Conservation (phyloP, 2,888 invertebrate genomes). For the Epinotia demarniana region DNA sequence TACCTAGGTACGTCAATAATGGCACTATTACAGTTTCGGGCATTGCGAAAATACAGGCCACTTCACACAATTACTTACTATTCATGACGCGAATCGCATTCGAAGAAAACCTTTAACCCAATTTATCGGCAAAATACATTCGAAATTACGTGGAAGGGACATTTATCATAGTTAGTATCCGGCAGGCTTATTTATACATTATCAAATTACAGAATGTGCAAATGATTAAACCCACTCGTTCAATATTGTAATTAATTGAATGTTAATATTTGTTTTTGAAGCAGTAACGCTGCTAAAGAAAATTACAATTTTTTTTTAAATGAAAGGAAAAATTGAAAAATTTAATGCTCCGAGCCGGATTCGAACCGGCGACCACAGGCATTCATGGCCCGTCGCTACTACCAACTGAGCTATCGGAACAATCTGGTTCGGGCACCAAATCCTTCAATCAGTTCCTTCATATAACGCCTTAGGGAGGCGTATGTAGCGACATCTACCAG, state of each 20-base stretch:
- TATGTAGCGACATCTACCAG: too few relatives aligned
- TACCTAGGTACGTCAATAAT: slow-evolving; percentile 2
- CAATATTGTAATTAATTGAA: neutral
- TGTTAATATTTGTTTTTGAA: too few relatives aligned
- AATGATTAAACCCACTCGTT: neutral
- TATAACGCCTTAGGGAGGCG: too few relatives aligned
- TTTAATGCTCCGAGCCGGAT: too few relatives aligned
- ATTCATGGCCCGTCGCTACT: too few relatives aligned
- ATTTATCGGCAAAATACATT: slow-evolving; percentile 34
- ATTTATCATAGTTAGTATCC: slow-evolving; percentile 11
- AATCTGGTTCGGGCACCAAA: too few relatives aligned
- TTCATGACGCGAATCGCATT: slow-evolving; percentile 28
- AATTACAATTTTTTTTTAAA: too few relatives aligned
- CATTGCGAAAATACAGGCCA: slow-evolving; percentile 16
- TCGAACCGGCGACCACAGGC: too few relatives aligned
- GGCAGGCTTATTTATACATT: neutral
- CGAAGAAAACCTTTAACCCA: slow-evolving; percentile 34
- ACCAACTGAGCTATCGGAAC: too few relatives aligned
- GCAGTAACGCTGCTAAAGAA: too few relatives aligned
- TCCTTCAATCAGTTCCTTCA: too few relatives aligned
- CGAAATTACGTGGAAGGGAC: slow-evolving; percentile 6
- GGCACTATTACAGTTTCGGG: slow-evolving; percentile 26
- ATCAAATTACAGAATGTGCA: neutral
- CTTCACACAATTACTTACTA: slow-evolving; percentile 14
- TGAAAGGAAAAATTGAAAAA: too few relatives aligned